Base-by-base conservation (phyloP, 2,797 vertebrate species). In the Buphagus erythrorhynchus region DNA sequence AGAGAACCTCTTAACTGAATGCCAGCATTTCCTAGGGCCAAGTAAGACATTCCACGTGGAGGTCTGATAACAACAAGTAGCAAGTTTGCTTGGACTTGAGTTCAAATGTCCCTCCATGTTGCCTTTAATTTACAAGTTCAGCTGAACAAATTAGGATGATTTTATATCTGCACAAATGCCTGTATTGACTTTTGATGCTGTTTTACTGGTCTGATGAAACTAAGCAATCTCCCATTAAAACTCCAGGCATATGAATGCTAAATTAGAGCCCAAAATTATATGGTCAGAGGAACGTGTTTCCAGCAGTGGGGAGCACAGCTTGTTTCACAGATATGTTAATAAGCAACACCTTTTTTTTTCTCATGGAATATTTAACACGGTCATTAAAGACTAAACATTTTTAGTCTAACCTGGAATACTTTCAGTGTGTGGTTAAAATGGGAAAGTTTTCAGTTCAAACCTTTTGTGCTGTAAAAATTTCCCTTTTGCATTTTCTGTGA, bases 301-400 rank as follows among this genome's bases (percentile, higher is more conserved):
- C 79, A 93, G 11, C 31, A 92, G 69, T 11, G 26, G 91, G 61
- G 51, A 90, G 72, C 82, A 69, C 19, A 45, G 43, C 51, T 91
- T 72, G 40, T 29, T 62, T 69, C 29, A 9, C 29, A 35, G 57
- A 29, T 48, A 35, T 2, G 1, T 22, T 77, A 77, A 54, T 40
- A 35, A 54, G 31, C 25, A 35, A 35, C 5, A 6, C 10, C 26
- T 36, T 33, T 33, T 57, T 84, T 72, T 21, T 17, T 19, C 55
- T 63, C 49, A 35, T 91, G 86, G 77, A 93, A 80, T 93, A 93
- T 61, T 67, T 79, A 79, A 61, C 38, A 46, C 76, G 80, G 40
- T 80, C 40, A 42, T 83, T 91, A 80, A 93, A 74, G 43, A 54
- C 52, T 49, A 55, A 85, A 73, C 25, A 19, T 40, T 89, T 96